Evolutionary conservation across 2,888 invertebrate species (phyloP), one percentile per base, ranked within the genome.

Genomic region (Toxonevra muliebris): DNA sequence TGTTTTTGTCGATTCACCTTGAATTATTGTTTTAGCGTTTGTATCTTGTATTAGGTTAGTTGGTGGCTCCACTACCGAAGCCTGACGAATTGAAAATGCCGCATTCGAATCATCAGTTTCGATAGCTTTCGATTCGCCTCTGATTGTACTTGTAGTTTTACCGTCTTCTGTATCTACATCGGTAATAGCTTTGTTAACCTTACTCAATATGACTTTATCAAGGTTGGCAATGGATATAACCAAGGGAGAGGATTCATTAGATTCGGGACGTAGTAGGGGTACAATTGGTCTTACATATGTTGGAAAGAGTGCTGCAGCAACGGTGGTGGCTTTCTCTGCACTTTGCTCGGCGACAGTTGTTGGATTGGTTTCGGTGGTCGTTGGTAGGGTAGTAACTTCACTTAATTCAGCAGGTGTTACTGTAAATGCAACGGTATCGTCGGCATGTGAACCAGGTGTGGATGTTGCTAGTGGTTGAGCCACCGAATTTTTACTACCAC

Each of bases 171-270:
- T 30, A 30, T 30, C 30, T 30, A 7, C 66, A 19, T 63, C 48
- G 42, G 57, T 45, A n/a, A 17, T 40, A 57, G 78, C 71, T 65
- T 77, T 76, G 61, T 75, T 73, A 66, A 83, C 81, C 84, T 85
- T 85, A 76, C 84, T 84, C 69, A 86, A 75, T 70, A 85, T 82
- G 69, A 85, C 85, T 78, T 84, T 81, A 74, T 86, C 86, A 74
- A 86, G 77, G 76, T 85, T 86, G 66, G 84, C 83, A 74, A 86
- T 83, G 69, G 85, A 85, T 75, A 86, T 86, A 73, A 86, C 84
- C 77, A 86, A 76, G 71, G 84, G 85, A 73, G 84, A 80, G 76
- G 84, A 83, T 76, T 85, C 85, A 77, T 85, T 85, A 69, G 83
- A 85, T 78, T 85, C 83, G 71, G 85, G 84, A 70, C 84, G 79